phyloP scores from a whole-genome alignment of 1,140 invertebrate genomes.

The Hetaerina americana region DNA sequence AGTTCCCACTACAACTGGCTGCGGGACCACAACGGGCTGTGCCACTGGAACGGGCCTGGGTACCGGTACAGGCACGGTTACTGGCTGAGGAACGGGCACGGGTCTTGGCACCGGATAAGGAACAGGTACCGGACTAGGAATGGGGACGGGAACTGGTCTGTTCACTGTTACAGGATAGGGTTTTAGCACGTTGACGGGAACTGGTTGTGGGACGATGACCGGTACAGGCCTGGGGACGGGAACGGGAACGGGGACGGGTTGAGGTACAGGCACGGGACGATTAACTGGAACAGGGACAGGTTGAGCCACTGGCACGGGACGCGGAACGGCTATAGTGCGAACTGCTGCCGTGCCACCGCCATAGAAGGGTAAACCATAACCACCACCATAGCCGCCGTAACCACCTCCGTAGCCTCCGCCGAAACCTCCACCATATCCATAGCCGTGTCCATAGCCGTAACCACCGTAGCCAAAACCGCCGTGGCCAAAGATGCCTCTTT shows the following conservation, averaged over 20 bases:
- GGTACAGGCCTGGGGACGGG: neutral
- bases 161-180: neutral
- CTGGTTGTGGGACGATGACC: neutral
- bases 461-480: neutral
- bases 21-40: neutral
- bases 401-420: neutral
- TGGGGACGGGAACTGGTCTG: neutral
- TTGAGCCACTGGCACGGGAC: neutral
- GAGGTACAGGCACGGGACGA: neutral
- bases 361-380: constrained; percentile 29
- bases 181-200: neutral
- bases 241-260: neutral
- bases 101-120: neutral
- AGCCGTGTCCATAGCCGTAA: neutral
- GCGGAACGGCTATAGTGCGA: neutral
- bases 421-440: neutral
- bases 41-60: neutral
- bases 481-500: too few relatives aligned
- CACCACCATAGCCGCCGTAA: constrained; percentile 12
- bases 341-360: constrained; percentile 11
- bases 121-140: neutral
- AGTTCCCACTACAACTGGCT: neutral
- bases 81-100: neutral
- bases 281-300: neutral
- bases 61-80: neutral